These are phyloP conservation scores for Scortum barcoo DNA, from an alignment of 2,113 vertebrate species.

Conservation along the genomic window DNA sequence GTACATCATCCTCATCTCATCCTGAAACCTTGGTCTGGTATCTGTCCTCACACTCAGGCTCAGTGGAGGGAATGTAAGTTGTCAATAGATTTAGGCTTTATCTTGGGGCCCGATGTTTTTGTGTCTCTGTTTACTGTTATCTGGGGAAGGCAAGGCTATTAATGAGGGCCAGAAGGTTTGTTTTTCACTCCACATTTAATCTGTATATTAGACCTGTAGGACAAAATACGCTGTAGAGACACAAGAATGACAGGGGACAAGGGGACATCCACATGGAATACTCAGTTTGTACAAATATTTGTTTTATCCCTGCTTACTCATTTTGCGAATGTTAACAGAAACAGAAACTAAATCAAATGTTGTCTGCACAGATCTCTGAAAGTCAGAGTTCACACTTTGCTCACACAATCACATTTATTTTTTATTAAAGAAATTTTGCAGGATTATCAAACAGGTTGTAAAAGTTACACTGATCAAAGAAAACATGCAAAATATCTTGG, in stretches of 20 bases:
- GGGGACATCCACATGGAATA: neutral
- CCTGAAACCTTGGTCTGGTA: slow-evolving; percentile 15
- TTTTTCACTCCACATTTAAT: neutral
- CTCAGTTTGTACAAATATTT: neutral
- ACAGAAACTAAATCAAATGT: slow-evolving; percentile 7
- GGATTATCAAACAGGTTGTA: neutral
- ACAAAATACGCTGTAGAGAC: neutral
- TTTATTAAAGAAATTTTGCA: neutral
- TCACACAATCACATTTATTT: neutral
- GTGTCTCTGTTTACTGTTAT: slow-evolving; percentile 32
- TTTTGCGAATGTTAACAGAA: neutral
- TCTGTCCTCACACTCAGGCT: slow-evolving; percentile 1
- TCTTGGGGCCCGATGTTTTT: slow-evolving; percentile 1
- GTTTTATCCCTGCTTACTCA: neutral
- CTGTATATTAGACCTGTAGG: neutral
- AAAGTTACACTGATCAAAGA: neutral
- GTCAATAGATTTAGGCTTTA: slow-evolving; percentile 13
- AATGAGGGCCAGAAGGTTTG: neutral
- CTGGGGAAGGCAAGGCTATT: neutral
- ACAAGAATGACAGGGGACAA: too few species aligned
- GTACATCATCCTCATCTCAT: neutral
- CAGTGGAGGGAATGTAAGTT: slow-evolving; percentile 4
- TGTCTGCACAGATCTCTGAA: neutral
- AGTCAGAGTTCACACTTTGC: neutral
- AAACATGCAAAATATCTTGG: too few species aligned